A percentile compares a stretch with the other conserved stretches of the same genome.
These are phyloP conservation scores for Limosa lapponica DNA, from an alignment of 2,797 vertebrate species.

Conservation along the genomic window DNA sequence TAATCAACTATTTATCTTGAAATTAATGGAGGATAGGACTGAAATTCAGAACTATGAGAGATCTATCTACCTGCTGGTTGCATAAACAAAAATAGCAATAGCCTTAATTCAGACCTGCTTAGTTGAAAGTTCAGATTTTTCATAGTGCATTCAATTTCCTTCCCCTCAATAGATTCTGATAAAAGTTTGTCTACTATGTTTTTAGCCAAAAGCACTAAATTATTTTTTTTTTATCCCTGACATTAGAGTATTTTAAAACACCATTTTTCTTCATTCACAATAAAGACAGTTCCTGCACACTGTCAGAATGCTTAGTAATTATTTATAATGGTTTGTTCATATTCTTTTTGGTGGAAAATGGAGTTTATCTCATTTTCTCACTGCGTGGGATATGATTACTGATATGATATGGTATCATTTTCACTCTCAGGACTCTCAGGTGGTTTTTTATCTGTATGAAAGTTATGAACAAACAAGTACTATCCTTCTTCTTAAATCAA, in stretches of 20 bases:
- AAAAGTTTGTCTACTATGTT: background rate
- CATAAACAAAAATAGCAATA: background rate
- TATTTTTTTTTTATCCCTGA: background rate
- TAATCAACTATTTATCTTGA: background rate
- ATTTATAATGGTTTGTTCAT: background rate
- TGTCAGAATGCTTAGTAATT: background rate
- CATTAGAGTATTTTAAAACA: background rate
- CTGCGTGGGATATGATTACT: background rate
- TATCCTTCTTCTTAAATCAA: background rate
- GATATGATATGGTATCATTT: background rate
- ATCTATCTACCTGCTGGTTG: background rate
- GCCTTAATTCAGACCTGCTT: background rate
- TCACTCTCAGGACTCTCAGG: background rate
- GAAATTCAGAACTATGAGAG: background rate
- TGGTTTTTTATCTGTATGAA: background rate
- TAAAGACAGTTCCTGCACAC: background rate
- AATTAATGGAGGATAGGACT: background rate
- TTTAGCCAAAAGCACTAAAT: background rate
- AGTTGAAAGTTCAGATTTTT: background rate
- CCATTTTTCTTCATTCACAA: background rate
- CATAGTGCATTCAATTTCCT: background rate
- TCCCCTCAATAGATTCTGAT: background rate
- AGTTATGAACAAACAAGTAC: background rate
- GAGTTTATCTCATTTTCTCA: background rate
- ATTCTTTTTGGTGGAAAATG: background rate